Evolutionary conservation across 2,797 vertebrate genomes (phyloP).

Genomic region (Peromyscus attwateri): DNA sequence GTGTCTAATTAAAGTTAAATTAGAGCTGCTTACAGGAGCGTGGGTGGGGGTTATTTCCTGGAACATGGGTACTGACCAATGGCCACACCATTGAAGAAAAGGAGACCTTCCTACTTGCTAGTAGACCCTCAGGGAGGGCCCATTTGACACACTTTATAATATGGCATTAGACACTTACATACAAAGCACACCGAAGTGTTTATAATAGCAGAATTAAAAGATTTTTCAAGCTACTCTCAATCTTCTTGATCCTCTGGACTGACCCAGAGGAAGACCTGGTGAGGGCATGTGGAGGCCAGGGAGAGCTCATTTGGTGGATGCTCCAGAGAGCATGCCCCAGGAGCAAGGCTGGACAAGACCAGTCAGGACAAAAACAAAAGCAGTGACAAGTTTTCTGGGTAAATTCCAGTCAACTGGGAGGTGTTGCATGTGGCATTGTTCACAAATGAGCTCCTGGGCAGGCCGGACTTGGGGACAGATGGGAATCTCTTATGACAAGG

Average conservation of each 20-base stretch:
- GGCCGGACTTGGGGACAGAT: neutral
- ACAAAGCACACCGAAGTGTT: neutral
- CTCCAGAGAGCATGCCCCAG: neutral
- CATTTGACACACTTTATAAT: neutral
- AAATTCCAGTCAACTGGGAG: neutral
- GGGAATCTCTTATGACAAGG: neutral
- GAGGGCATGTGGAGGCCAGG: rapidly evolving
- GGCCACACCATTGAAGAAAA: neutral
- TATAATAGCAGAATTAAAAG: neutral
- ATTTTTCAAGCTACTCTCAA: neutral
- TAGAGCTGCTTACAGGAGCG: neutral
- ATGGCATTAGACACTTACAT: neutral
- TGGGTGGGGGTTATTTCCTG: neutral
- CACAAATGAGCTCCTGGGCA: neutral
- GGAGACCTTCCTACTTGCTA: neutral
- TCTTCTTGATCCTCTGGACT: neutral
- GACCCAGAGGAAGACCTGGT: neutral
- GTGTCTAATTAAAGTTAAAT: neutral
- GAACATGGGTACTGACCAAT: neutral
- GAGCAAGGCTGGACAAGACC: neutral
- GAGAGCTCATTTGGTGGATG: neutral
- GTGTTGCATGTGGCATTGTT: rapidly evolving
- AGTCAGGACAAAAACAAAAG: neutral
- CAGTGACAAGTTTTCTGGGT: neutral
- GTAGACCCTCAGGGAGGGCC: too few relatives aligned